Conservation (phyloP, 1,140 invertebrate genomes). For the Mycetomoellerius zeteki region DNA sequence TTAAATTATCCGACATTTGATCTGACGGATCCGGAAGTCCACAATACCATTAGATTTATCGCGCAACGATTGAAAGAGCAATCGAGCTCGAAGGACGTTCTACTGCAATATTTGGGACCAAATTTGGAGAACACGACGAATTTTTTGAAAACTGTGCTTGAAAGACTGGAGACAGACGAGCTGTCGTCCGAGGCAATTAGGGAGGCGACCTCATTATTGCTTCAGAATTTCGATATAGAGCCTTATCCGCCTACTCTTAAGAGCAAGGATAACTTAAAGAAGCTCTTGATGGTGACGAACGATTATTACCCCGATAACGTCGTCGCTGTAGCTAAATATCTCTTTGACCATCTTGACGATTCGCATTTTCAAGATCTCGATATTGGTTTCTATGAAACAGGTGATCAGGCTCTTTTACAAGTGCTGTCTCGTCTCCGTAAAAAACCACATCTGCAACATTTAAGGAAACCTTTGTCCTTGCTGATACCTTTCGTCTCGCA, state of each 20-base stretch:
- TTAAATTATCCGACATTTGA: conserved; percentile 51
- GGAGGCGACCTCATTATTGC: conserved; percentile 46
- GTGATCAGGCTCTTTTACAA: conserved; percentile 37
- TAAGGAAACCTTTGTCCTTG: conserved; percentile 40
- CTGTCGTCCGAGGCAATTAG: conserved; percentile 9
- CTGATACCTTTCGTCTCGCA: conserved; percentile 55
- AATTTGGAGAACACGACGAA: neutral
- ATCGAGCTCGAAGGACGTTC: conserved; percentile 17
- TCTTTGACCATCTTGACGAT: conserved; percentile 24
- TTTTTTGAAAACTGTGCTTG: conserved; percentile 45
- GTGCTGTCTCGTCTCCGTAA: neutral
- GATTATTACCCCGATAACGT: conserved; percentile 39
- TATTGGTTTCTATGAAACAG: conserved; percentile 43
- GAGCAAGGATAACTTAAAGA: neutral
- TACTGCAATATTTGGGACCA: conserved; percentile 20
- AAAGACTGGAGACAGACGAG: conserved; percentile 53
- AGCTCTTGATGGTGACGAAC: neutral
- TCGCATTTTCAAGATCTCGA: conserved; percentile 31
- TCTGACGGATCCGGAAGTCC: conserved; percentile 54
- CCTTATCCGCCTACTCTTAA: neutral
- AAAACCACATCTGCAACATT: neutral
- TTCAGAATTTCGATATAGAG: conserved; percentile 33
- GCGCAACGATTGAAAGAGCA: conserved; percentile 47
- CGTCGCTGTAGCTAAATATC: conserved; percentile 15
- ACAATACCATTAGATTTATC: conserved; percentile 32